These are phyloP conservation scores for Pangasius djambal DNA, from an alignment of 2,797 vertebrate species.

Conservation along the genomic window DNA sequence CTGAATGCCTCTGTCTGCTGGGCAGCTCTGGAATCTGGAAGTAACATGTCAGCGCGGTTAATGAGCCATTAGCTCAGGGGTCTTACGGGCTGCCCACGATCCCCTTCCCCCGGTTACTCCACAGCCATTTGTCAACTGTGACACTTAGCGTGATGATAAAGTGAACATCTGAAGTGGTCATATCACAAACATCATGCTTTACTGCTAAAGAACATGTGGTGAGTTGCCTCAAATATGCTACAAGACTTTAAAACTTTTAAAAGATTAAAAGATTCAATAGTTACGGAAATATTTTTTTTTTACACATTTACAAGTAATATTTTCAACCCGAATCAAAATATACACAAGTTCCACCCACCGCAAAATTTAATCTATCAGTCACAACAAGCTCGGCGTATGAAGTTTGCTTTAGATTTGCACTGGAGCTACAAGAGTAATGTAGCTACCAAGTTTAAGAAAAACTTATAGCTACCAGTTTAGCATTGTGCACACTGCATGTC, in stretches of 20 bases:
- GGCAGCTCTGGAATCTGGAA: constrained; percentile 29
- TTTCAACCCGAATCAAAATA: too few species aligned
- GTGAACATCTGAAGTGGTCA: not conserved
- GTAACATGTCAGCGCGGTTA: constrained; percentile 19
- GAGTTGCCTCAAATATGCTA: not conserved
- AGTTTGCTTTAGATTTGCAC: too few species aligned
- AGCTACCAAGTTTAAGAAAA: too few species aligned
- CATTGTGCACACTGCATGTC: too few species aligned
- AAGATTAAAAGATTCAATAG: too few species aligned
- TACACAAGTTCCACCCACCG: too few species aligned
- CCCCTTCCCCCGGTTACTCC: not conserved
- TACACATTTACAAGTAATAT: too few species aligned
- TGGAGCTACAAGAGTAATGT: too few species aligned
- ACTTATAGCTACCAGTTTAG: too few species aligned
- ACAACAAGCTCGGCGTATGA: too few species aligned
- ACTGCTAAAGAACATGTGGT: not conserved
- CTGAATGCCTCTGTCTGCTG: not conserved
- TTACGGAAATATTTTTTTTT: too few species aligned
- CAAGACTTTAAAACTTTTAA: not conserved
- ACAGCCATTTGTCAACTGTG: not conserved
- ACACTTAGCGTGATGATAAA: not conserved
- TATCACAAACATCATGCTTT: not conserved
- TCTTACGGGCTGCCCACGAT: not conserved
- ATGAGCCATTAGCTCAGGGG: not conserved
- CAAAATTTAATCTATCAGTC: too few species aligned